These are phyloP conservation scores for Zoanthus sociatus DNA, from an alignment of 92 coral and sea anemone genomes.

Conservation along the genomic window DNA sequence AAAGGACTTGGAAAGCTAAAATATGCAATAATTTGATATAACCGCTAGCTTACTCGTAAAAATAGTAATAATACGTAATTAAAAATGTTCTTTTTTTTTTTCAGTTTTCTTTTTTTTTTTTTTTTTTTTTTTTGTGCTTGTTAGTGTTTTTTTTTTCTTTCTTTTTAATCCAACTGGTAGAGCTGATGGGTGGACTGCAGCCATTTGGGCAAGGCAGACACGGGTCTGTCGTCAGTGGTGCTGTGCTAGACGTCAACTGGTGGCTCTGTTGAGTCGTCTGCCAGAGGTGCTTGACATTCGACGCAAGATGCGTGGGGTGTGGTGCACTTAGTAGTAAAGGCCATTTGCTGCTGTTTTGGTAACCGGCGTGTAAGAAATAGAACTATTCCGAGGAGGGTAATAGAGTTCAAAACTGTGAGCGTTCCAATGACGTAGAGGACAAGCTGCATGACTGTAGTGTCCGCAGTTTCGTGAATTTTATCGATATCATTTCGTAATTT, in stretches of 20 bases:
- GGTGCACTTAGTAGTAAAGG: neutral
- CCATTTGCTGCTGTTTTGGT: neutral
- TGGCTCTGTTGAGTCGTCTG: neutral
- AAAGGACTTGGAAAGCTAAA: too few species aligned
- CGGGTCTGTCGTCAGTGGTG: neutral
- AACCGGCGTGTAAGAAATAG: neutral
- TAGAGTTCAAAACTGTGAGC: conserved; percentile 7
- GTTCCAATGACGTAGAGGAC: neutral
- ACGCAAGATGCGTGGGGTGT: neutral
- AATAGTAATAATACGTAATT: too few species aligned
- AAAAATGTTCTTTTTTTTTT: too few species aligned
- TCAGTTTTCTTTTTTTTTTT: too few species aligned
- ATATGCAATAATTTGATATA: too few species aligned
- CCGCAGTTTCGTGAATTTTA: conserved; percentile 19
- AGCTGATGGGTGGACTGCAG: neutral
- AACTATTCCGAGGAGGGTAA: neutral
- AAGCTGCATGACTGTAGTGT: conserved; percentile 5
- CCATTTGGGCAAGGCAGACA: neutral
- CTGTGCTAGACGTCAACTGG: neutral
- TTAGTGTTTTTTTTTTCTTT: too few species aligned
- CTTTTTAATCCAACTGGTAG: neutral
- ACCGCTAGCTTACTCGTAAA: too few species aligned
- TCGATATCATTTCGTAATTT: neutral
- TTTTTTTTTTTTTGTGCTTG: too few species aligned
- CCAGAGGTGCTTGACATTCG: neutral